Conservation (phyloP, 2,797 vertebrate genomes). For the Halcyon leucocephala region DNA sequence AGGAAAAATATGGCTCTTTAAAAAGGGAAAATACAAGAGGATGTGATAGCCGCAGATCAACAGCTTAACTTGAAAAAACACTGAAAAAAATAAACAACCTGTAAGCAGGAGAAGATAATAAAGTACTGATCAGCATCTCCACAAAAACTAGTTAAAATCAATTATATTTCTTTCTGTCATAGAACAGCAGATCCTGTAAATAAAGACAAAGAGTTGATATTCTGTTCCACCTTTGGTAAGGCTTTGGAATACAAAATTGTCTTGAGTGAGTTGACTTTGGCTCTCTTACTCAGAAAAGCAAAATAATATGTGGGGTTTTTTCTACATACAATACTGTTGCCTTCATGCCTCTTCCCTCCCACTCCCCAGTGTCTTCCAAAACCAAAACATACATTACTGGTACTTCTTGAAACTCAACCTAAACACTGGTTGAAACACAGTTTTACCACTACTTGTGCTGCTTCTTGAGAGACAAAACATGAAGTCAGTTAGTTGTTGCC, state of each 20-base stretch:
- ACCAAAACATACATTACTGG: neutral
- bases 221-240: neutral
- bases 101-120: neutral
- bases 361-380: neutral
- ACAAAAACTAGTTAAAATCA: neutral
- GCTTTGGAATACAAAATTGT: neutral
- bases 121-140: neutral
- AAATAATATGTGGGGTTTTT: neutral
- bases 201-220: neutral
- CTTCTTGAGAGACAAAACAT: neutral
- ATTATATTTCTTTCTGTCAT: neutral
- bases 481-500: neutral
- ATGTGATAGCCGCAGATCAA: neutral
- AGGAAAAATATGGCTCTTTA: neutral
- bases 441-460: neutral
- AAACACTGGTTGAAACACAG: neutral
- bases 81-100: neutral
- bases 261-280: neutral
- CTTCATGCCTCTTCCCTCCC: rapidly evolving
- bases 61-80: neutral
- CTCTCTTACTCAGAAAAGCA: neutral
- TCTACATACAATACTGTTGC: neutral
- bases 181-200: neutral
- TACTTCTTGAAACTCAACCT: neutral
- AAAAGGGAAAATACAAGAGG: neutral